Evolutionary conservation across 30 jellyfish, hydroid and myxozoan genomes (phyloP).

Genomic region (Aurelia coerulea): DNA sequence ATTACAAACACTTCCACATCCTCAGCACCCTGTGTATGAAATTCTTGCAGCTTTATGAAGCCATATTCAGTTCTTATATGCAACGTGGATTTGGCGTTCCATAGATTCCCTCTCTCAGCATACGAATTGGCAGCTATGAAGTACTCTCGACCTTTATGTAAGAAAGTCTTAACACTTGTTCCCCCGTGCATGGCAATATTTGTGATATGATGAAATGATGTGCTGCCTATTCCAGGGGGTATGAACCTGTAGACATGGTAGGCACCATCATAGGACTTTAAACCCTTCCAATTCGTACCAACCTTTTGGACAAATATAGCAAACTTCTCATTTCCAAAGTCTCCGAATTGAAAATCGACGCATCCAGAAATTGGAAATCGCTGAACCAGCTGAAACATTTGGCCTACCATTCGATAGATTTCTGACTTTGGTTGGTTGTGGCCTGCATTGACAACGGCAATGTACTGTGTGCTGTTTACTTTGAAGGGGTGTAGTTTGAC

Average conservation of each 20-base stretch:
- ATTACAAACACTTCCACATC: constrained; percentile 84
- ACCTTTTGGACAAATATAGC: constrained; percentile 69
- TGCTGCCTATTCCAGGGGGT: constrained; percentile 12
- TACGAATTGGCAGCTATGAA: constrained; percentile 84
- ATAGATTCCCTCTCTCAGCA: constrained; percentile 24
- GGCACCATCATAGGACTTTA: constrained; percentile 30
- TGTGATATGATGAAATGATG: constrained; percentile 49
- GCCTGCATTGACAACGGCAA: constrained; percentile 86
- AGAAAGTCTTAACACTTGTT: constrained; percentile 68
- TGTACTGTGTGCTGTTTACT: constrained; percentile 53
- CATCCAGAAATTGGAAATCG: constrained; percentile 75
- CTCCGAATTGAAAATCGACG: constrained; percentile 74
- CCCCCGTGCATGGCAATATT: constrained; percentile 79
- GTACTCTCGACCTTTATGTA: constrained; percentile 37
- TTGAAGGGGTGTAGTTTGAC: constrained; percentile 76
- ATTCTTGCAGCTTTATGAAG: constrained; percentile 56
- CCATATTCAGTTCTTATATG: constrained; percentile 66
- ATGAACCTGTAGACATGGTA: constrained; percentile 49
- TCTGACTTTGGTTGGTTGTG: constrained; percentile 39
- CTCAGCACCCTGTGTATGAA: constrained; percentile 88
- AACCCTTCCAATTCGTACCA: constrained; percentile 65
- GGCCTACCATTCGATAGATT: constrained; percentile 34
- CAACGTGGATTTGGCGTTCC: constrained; percentile 63
- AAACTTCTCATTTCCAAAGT: constrained; percentile 61
- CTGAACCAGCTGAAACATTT: constrained; percentile 47